Percentiles rank a stretch among this genome's conserved stretches.
Evolutionary conservation across 2,888 invertebrate genomes (phyloP).

Genomic region (Eristalis intricaria): DNA sequence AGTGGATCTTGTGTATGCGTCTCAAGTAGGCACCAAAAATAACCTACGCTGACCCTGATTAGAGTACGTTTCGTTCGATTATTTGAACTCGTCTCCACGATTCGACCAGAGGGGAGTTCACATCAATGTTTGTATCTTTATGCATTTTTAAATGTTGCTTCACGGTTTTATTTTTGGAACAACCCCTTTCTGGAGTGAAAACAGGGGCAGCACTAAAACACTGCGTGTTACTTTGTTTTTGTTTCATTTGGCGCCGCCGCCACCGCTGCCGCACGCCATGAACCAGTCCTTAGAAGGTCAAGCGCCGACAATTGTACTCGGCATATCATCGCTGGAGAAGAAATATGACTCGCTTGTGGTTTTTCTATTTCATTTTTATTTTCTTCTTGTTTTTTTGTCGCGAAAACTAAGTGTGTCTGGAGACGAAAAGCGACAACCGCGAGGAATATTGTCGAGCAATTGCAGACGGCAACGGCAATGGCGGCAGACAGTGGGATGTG

Average conservation of each 20-base stretch:
- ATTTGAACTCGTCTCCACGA: slow-evolving; percentile 30
- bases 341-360: not conserved
- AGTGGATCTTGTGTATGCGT: not conserved
- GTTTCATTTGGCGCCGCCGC: not conserved
- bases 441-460: not conserved
- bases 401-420: slow-evolving; percentile 30
- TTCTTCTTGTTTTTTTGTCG: not conserved
- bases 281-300: slow-evolving; percentile 37
- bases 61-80: slow-evolving; percentile 33
- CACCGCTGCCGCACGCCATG: no score
- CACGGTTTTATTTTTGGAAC: not conserved
- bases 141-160: slow-evolving; percentile 5
- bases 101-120: not conserved
- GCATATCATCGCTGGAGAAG: not conserved
- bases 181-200: not conserved
- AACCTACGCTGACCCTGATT: slow-evolving; percentile 65
- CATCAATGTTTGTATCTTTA: not conserved
- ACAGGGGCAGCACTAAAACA: not conserved
- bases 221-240: not conserved
- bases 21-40: slow-evolving; percentile 51
- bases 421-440: slow-evolving; percentile 3
- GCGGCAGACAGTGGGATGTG: slow-evolving; percentile 23
- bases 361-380: not conserved
- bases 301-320: slow-evolving; percentile 26
- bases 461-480: slow-evolving; percentile 1